Evolutionary conservation across 2,113 vertebrate species (phyloP), one percentile per base, ranked within the genome.

Genomic region (Aptenodytes patagonicus): DNA sequence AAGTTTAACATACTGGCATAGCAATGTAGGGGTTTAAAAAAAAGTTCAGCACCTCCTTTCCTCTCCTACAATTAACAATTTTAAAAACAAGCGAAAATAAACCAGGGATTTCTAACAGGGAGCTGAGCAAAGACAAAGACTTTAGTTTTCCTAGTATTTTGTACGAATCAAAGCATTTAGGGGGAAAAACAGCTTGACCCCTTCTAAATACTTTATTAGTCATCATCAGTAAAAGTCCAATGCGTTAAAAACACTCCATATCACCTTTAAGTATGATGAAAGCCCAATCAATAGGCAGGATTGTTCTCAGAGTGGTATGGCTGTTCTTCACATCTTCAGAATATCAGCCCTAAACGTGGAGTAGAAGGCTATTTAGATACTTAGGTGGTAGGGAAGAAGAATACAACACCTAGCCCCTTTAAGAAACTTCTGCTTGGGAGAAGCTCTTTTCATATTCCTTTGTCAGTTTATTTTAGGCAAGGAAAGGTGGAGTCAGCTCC

Each of bases 261-360:
- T 5, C 51, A 24, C 32, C 66, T 34, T 21, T 13, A 18, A 7
- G 26, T 7, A 9, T 2, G 49, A 36, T 4, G 31, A 64, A 57
- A 64, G 42, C 44, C 24, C 49, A 5, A 28, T 10, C 68, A 8
- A 16, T 3, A 42, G 32, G 4, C 20, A 32, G 51, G 46, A 1
- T 3, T 6, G n/a, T 15, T 44, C 79, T 28, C 46, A 9, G 25
- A 2, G 2, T 7, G 25, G n/a, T 6, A 3, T 0, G 28, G 40
- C 16, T 34, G 25, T 10, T 38, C 44, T 26, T 29, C 14, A 34
- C 18, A 11, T 8, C 81, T 17, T 26, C 46, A 11, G 34, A 15
- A 6, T 3, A 26, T 16, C 68, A 46, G 57, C 79, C 44, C 36
- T 17, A 10, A 47, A 19, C 0, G 4, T 4, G 3, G 38, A 2